Evolutionary conservation across 2,797 vertebrate genomes (phyloP), one percentile per base, ranked within the genome.

Genomic region (Smutsia gigantea): DNA sequence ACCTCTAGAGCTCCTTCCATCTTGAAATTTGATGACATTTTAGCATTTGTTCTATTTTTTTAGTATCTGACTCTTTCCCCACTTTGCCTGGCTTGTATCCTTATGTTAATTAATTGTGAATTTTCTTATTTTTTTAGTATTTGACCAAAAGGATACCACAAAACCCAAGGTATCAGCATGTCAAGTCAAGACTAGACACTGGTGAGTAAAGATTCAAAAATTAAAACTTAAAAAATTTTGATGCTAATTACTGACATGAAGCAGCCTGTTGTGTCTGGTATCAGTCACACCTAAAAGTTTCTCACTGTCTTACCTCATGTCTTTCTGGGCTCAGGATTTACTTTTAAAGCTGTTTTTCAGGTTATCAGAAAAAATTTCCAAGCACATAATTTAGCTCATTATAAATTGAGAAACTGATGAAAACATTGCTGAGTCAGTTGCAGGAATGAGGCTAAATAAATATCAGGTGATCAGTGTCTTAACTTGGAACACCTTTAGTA

Each of bases 151-250:
- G 98, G 96, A 99, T 99, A 89, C 99, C 99, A 21, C 99, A 98
- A 97, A 99, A 99, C 95, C 99, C 99, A 18, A 99, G 98, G 66
- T 99, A 99, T 88, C 99, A 99, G 9, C 98, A 99, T 91, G 97
- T 99, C 46, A 99, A 99, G 98, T 99, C 99, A 27, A 99, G 98
- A 83, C 98, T 99, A 19, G 99, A 99, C 87, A 99, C 99, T 55
- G 99, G 99, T 99, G 97, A 98, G 97, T 98, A 97, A 90, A 94
- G 74, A 86, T 77, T 66, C 81, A 51, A 88, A 95, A 78, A 91
- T 77, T 74, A 63, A 68, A 90, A 49, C 59, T 91, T 8, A 61
- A 87, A 83, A 79, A 92, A 53, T 53, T 39, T 19, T 2, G 11
- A 46, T 12, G 46, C n/a, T 69, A 23, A 69, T 91, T 55, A 69